Conservation (phyloP, 2,888 invertebrate species). For the Amphiduros pacificus region DNA sequence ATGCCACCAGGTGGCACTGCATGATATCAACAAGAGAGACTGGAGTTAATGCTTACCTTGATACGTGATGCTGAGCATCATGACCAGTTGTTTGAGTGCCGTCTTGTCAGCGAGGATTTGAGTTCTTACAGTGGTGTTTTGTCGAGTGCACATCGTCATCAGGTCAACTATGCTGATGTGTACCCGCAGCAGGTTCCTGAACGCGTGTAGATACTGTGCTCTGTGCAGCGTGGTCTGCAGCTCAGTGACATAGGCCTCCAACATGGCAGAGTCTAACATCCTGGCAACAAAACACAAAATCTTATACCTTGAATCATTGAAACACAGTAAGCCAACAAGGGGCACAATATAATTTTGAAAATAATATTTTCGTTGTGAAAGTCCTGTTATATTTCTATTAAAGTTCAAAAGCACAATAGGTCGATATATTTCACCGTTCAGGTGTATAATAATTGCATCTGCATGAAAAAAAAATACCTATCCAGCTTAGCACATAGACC, state of each 20-base stretch:
- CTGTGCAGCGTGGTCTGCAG: constrained; percentile 30
- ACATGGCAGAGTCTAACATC: constrained; percentile 40
- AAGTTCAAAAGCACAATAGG: too few relatives aligned
- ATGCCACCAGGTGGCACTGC: too few relatives aligned
- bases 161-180: constrained; percentile 40
- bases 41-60: constrained; percentile 18
- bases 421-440: too few relatives aligned
- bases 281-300: constrained; percentile 34
- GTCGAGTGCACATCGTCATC: constrained; percentile 37
- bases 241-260: constrained; percentile 41
- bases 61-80: constrained; percentile 35
- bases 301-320: too few relatives aligned
- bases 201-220: constrained; percentile 41
- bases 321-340: too few relatives aligned
- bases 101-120: constrained; percentile 40
- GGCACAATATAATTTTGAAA: too few relatives aligned
- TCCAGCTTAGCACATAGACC: too few relatives aligned
- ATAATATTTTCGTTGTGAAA: too few relatives aligned
- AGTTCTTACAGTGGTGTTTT: constrained; percentile 39
- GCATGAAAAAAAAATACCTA: too few relatives aligned
- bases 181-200: constrained; percentile 46
- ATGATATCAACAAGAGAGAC: neutral
- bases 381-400: too few relatives aligned
- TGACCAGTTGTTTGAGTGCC: constrained; percentile 40
- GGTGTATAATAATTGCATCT: too few relatives aligned